Conservation (phyloP, 1,140 invertebrate species). For the Galleria mellonella region DNA sequence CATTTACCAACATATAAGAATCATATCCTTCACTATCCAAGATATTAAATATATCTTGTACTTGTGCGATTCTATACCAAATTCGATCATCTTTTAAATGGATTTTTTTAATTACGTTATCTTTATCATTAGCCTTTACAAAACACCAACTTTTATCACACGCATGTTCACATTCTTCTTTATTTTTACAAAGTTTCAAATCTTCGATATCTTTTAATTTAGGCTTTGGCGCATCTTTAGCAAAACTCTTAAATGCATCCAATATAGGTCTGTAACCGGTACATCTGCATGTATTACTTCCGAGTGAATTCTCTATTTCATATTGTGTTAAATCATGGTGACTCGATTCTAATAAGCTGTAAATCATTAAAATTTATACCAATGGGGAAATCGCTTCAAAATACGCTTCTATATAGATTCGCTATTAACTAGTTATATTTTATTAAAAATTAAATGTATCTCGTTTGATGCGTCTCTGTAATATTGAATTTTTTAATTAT, state of each 20-base stretch:
- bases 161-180: constrained; percentile 12
- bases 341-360: constrained; percentile 56
- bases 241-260: constrained; percentile 83
- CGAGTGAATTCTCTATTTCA: constrained; percentile 81
- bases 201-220: constrained; percentile 47
- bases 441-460: no score
- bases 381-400: no score
- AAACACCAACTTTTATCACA: constrained; percentile 48
- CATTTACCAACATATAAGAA: constrained; percentile 73
- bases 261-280: constrained; percentile 89
- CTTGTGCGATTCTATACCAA: constrained; percentile 45
- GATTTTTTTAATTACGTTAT: constrained; percentile 28
- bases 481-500: no score
- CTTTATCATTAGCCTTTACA: constrained; percentile 25
- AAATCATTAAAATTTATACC: no score
- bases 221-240: constrained; percentile 71
- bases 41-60: constrained; percentile 47
- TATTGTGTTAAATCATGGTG: constrained; percentile 71
- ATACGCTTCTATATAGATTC: no score
- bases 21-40: constrained; percentile 33
- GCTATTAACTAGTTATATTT: no score
- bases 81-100: constrained; percentile 37
- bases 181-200: constrained; percentile 24
- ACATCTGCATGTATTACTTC: constrained; percentile 88
- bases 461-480: no score